phyloP scores from a whole-genome alignment of 2,113 vertebrate genomes.

The Baryphthengus martii region DNA sequence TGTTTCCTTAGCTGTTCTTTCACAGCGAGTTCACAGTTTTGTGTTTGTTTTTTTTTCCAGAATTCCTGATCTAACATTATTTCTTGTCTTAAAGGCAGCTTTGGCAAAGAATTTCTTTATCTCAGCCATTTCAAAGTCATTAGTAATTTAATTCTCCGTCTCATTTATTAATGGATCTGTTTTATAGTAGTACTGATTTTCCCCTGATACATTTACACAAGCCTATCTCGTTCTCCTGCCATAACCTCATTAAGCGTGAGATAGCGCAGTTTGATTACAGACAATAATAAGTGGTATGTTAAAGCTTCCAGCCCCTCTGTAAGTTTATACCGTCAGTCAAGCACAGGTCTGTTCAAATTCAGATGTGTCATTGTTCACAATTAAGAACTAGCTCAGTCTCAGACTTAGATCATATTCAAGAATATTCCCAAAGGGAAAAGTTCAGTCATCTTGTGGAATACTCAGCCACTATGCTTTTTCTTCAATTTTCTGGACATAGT shows the following conservation, averaged over 20 bases:
- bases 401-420: neutral
- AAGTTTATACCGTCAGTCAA: neutral
- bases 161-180: constrained; percentile 41
- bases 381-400: neutral
- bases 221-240: neutral
- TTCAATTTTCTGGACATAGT: neutral
- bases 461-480: neutral
- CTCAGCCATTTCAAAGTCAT: constrained; percentile 30
- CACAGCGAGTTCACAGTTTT: neutral
- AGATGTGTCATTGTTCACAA: neutral
- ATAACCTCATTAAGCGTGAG: constrained; percentile 2
- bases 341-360: neutral
- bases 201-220: neutral
- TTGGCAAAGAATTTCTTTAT: constrained; percentile 20
- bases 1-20: neutral
- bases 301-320: neutral
- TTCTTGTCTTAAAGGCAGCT: neutral
- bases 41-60: neutral
- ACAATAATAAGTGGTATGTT: neutral
- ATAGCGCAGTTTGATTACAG: neutral
- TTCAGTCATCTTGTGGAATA: neutral
- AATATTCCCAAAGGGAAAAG: neutral
- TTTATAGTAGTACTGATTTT: constrained; percentile 3
- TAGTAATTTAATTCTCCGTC: constrained; percentile 36
- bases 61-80: neutral